Conservation (phyloP, 37 sponge, comb jelly and placozoan genomes). For the Ianthella basta region DNA sequence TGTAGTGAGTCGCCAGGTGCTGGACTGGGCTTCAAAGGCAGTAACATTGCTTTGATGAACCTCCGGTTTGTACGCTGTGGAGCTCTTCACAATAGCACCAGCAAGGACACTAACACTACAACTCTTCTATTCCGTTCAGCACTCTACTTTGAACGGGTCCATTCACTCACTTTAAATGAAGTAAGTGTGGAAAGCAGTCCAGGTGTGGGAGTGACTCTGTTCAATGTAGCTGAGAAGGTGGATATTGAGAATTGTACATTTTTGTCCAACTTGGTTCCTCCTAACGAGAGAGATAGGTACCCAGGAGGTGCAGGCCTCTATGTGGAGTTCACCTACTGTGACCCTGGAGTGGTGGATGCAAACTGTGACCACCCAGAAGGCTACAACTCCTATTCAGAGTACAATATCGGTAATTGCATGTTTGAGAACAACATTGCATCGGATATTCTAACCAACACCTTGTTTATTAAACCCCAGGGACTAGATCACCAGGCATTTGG, state of each 20-base stretch:
- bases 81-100: slow-evolving; percentile 45
- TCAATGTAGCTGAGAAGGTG: slow-evolving; percentile 40
- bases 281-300: background rate
- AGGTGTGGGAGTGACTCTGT: slow-evolving; percentile 45
- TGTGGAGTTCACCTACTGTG: slow-evolving; percentile 61
- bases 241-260: slow-evolving; percentile 34
- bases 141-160: slow-evolving; percentile 42
- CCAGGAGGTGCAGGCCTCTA: slow-evolving; percentile 59
- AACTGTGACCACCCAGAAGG: background rate
- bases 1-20: background rate
- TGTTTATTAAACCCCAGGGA: slow-evolving; percentile 5
- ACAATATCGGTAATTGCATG: slow-evolving; percentile 33
- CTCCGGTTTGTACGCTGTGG: slow-evolving; percentile 32
- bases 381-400: background rate
- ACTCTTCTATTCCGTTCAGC: slow-evolving; percentile 16
- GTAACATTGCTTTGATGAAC: slow-evolving; percentile 1
- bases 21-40: slow-evolving; percentile 40
- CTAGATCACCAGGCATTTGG: slow-evolving; percentile 45
- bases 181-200: slow-evolving; percentile 8
- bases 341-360: slow-evolving; percentile 40
- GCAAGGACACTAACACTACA: background rate
- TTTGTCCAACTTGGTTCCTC: no score
- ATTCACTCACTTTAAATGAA: slow-evolving; percentile 18
- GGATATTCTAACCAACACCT: background rate
- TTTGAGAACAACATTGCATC: slow-evolving; percentile 41